Evolutionary conservation across 2,888 invertebrate genomes (phyloP).

Genomic region (Panopea generosa): DNA sequence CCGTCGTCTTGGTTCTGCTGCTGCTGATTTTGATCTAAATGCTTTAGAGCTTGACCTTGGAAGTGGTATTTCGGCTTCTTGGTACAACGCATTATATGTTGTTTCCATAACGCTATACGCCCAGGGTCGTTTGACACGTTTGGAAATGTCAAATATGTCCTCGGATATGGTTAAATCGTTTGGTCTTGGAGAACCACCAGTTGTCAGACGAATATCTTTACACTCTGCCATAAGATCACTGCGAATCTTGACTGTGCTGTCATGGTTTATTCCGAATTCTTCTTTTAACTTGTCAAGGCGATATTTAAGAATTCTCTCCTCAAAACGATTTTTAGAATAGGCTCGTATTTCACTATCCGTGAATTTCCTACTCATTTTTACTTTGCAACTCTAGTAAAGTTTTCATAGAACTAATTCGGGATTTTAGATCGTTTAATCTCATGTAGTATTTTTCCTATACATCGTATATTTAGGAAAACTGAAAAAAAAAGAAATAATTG

Average conservation of each 20-base stretch:
- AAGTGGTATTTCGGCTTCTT: constrained; percentile 51
- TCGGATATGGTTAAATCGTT: constrained; percentile 7
- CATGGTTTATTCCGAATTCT: constrained; percentile 53
- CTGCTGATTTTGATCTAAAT: too few species aligned
- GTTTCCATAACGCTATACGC: constrained; percentile 66
- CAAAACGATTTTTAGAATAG: constrained; percentile 65
- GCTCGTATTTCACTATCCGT: constrained; percentile 68
- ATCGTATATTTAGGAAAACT: too few species aligned
- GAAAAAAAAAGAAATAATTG: too few species aligned
- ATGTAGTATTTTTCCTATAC: too few species aligned
- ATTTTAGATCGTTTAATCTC: too few species aligned
- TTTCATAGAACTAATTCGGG: too few species aligned
- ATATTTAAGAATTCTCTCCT: constrained; percentile 58
- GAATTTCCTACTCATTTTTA: constrained; percentile 32
- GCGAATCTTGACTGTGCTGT: constrained; percentile 52
- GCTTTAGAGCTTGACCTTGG: constrained; percentile 11
- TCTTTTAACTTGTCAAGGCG: constrained; percentile 53
- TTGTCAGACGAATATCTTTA: constrained; percentile 55
- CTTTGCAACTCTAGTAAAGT: too few species aligned
- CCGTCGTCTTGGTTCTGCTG: not conserved
- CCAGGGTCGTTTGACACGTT: constrained; percentile 67
- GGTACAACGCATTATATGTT: constrained; percentile 69
- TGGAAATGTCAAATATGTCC: constrained; percentile 32
- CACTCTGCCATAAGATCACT: constrained; percentile 49
- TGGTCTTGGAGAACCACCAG: constrained; percentile 60